Percentiles rank a stretch among this genome's conserved stretches.
These are phyloP conservation scores for Platyscapa corneri DNA, from an alignment of 1,140 invertebrate species.

Conservation along the genomic window DNA sequence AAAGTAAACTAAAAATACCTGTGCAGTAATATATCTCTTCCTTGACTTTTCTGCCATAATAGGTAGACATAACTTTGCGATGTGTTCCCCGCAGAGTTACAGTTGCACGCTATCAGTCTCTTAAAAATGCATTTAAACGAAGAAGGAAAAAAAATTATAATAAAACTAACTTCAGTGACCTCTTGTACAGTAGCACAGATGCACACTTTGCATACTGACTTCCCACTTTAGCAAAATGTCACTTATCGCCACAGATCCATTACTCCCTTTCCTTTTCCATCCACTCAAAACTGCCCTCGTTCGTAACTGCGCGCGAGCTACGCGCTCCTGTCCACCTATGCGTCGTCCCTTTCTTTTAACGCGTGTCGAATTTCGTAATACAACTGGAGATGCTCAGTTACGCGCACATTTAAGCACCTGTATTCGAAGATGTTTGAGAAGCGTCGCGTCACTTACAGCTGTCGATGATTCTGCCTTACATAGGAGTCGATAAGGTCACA, in stretches of 20 bases:
- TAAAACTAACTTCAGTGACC: not conserved
- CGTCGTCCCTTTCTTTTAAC: not conserved
- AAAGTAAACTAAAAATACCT: constrained; percentile 31
- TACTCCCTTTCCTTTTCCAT: not conserved
- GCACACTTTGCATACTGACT: too few relatives aligned
- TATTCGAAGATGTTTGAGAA: not conserved
- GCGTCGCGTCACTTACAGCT: not conserved
- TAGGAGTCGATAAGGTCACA: not conserved
- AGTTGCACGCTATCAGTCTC: not conserved
- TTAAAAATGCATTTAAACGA: too few relatives aligned
- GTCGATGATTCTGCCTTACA: not conserved
- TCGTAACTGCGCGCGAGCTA: not conserved
- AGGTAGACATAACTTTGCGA: constrained; percentile 53
- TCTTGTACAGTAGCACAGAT: not conserved
- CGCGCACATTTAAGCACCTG: not conserved
- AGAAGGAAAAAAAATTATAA: too few relatives aligned
- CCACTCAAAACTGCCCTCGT: constrained; percentile 30
- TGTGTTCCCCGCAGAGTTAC: not conserved
- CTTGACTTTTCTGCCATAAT: constrained; percentile 54
- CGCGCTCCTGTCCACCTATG: not conserved
- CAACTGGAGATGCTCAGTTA: not conserved
- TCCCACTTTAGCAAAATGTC: not conserved
- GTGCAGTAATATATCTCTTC: constrained; percentile 50
- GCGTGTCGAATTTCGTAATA: not conserved
- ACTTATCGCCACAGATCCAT: constrained; percentile 29